These are phyloP conservation scores for Thyatira batis DNA, from an alignment of 2,888 invertebrate genomes.

Conservation along the genomic window DNA sequence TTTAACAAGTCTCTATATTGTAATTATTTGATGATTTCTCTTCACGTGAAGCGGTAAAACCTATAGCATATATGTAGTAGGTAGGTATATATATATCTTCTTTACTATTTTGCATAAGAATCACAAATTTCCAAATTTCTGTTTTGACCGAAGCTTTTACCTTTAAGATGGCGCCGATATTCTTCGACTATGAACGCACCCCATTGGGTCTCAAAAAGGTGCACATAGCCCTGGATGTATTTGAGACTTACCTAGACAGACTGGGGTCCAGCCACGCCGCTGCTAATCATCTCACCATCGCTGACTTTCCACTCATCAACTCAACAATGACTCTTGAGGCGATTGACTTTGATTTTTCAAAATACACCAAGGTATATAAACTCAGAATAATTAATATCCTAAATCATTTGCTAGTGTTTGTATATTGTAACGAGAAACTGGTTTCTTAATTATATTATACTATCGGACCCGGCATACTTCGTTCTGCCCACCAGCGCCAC, in stretches of 20 bases:
- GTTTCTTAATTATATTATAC: no score
- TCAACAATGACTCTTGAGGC: slow-evolving; percentile 89
- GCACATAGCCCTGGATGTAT: slow-evolving; percentile 84
- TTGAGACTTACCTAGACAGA: slow-evolving; percentile 85
- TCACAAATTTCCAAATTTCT: no score
- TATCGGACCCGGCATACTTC: no score
- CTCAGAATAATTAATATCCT: neutral
- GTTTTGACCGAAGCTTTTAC: neutral
- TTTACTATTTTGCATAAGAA: no score
- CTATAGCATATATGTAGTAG: no score
- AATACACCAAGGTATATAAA: slow-evolving; percentile 78
- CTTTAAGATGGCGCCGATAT: slow-evolving; percentile 88
- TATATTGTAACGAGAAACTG: no score
- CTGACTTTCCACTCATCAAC: slow-evolving; percentile 87
- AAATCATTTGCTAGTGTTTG: neutral
- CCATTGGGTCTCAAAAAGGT: slow-evolving; percentile 86
- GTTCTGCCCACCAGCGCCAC: no score
- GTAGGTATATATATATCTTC: no score
- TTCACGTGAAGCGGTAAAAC: no score
- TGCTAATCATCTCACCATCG: slow-evolving; percentile 86
- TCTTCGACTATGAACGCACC: slow-evolving; percentile 88
- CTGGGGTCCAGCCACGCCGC: slow-evolving; percentile 85
- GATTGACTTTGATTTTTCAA: slow-evolving; percentile 84
- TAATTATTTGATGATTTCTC: no score
- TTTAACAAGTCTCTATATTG: no score